Evolutionary conservation across 37 sponge, comb jelly and placozoan species (phyloP).

Genomic region (Tethya wilhelma): DNA sequence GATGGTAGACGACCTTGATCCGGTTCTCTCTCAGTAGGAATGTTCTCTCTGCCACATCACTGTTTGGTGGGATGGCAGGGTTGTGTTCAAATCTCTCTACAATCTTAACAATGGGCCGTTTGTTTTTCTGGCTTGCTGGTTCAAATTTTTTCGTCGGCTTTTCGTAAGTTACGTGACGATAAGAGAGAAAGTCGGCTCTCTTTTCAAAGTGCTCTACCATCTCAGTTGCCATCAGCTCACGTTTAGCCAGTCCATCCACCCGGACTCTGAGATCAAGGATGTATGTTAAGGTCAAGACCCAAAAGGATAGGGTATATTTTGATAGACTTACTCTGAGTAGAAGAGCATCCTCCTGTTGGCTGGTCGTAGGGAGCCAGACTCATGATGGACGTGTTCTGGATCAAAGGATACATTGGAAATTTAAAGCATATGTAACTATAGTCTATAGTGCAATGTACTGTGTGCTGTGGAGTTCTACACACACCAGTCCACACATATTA

Average conservation of each 20-base stretch:
- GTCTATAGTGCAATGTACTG: too few species aligned
- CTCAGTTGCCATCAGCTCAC: slow-evolving; percentile 76
- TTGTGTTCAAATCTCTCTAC: slow-evolving; percentile 82
- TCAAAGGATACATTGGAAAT: not conserved
- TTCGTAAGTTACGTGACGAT: slow-evolving; percentile 62
- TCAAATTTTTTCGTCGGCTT: slow-evolving; percentile 43
- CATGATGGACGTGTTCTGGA: slow-evolving; percentile 74
- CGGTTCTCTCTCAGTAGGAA: slow-evolving; percentile 75
- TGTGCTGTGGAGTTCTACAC: too few species aligned
- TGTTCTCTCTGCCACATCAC: slow-evolving; percentile 75
- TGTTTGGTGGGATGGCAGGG: slow-evolving; percentile 65
- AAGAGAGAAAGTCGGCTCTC: slow-evolving; percentile 81
- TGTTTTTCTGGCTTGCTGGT: slow-evolving; percentile 40
- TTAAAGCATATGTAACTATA: not conserved
- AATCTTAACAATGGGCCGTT: slow-evolving; percentile 55
- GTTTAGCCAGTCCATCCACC: slow-evolving; percentile 82
- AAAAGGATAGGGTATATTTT: not conserved
- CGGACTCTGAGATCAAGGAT: slow-evolving; percentile 69
- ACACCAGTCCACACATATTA: too few species aligned
- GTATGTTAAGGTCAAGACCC: not conserved
- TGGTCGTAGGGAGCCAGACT: slow-evolving; percentile 28
- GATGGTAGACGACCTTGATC: slow-evolving; percentile 81
- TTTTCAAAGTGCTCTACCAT: slow-evolving; percentile 79
- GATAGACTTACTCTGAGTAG: not conserved
- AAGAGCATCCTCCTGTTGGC: slow-evolving; percentile 30